Evolutionary conservation across 1,140 invertebrate species (phyloP).

Genomic region (Drosophila setifemur): DNA sequence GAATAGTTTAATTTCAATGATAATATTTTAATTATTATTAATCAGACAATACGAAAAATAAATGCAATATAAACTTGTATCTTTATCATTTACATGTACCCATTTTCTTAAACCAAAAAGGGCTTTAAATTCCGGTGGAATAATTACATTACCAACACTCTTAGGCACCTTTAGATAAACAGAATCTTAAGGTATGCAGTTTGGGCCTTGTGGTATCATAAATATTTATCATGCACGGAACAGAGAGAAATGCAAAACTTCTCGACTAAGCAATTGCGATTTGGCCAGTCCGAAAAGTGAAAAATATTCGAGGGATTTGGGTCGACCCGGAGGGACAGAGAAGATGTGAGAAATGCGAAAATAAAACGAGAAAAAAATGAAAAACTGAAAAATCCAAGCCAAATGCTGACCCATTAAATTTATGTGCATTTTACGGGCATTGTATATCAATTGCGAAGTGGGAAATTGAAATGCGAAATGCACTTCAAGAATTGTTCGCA

Average conservation of each 20-base stretch:
- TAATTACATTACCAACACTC: background rate
- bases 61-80: too few relatives aligned
- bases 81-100: too few relatives aligned
- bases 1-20: too few relatives aligned
- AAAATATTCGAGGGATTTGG: conserved; percentile 4
- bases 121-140: background rate
- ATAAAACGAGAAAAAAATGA: background rate
- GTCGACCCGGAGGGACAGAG: background rate
- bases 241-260: background rate
- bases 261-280: background rate
- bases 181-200: background rate
- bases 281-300: background rate
- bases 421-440: conserved; percentile 47
- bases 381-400: conserved; percentile 19
- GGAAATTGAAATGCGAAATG: conserved; percentile 34
- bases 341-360: background rate
- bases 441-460: conserved; percentile 49
- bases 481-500: conserved; percentile 12
- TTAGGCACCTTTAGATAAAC: background rate
- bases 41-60: too few relatives aligned
- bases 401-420: conserved; percentile 42
- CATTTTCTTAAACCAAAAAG: too few relatives aligned
- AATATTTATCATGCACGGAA: conserved; percentile 26
- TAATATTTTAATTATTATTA: too few relatives aligned
- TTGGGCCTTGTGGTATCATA: conserved; percentile 28